Evolutionary conservation across 2,797 vertebrate genomes (phyloP), one percentile per base, ranked within the genome.

Genomic region (Prionace glauca): DNA sequence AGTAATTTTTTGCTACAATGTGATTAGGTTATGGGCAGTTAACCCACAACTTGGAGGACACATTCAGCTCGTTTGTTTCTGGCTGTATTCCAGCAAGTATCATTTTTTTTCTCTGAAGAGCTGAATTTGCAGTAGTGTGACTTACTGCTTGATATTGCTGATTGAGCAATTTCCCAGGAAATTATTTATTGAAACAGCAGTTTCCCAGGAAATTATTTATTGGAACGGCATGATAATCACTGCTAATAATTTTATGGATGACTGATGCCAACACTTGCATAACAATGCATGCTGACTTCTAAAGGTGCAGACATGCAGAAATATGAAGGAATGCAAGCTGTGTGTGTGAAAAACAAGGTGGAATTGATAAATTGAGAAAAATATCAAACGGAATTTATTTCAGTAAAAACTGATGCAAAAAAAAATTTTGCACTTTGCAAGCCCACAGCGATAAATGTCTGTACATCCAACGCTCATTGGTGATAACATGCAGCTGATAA

Each of bases 201-300:
- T 65, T 65, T 65, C 62, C 62, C 18, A 67, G 20, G n/a, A 92
- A 92, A 22, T 10, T 92, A 92, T 92, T 92, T 92, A 92, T 92
- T 67, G 67, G 20, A 92, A 36, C 20, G n/a, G 20, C 24, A 92
- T 69, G 65, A 69, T 69, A 92, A 67, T 69, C 65, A 92, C 65
- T 84, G 81, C 41, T 92, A 92, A 92, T 92, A 69, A 92, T 92
- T 92, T 92, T 69, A 36, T 92, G 90, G 90, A 41, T 41, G 62
- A 92, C 7, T 92, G 90, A 41, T 69, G 62, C n/a, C 60, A 67
- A 67, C 22, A 67, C 62, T 92, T 69, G 90, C n/a, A 12, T 67
- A n/a, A 92, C 65, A 69, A 69, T 69, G n/a, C 65, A 3, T 36
- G 69, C 90, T 90, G 90, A n/a, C 65, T 36, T 65, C n/a, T 92